phyloP scores from a whole-genome alignment of 92 coral and sea anemone species.

The Porites rus region DNA sequence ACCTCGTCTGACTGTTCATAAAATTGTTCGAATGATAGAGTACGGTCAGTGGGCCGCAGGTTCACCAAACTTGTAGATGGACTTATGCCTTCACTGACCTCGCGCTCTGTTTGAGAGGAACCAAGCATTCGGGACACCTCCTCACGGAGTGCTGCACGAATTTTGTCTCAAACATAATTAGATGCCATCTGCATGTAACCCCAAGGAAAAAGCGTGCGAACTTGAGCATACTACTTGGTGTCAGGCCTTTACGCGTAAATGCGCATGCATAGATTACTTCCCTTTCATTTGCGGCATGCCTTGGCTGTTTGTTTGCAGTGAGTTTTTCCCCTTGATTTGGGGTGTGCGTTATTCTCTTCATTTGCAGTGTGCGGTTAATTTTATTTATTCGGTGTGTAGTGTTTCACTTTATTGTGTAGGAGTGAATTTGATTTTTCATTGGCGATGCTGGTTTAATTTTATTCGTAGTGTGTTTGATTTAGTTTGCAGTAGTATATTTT shows the following conservation, averaged over 20 bases:
- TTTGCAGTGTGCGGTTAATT: too few relatives aligned
- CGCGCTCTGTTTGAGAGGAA: background rate
- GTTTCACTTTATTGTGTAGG: too few relatives aligned
- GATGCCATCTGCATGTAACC: constrained; percentile 27
- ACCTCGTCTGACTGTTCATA: constrained; percentile 56
- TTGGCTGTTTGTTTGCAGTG: background rate
- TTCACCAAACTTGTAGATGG: background rate
- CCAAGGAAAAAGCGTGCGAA: background rate
- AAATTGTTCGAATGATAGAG: constrained; percentile 63
- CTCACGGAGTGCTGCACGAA: constrained; percentile 26
- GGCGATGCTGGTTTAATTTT: too few relatives aligned
- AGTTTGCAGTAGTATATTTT: too few relatives aligned
- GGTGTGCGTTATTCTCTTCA: too few relatives aligned
- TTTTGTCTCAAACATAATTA: constrained; percentile 5
- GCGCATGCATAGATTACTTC: constrained; percentile 1
- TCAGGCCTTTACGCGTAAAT: background rate
- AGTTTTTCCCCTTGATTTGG: background rate
- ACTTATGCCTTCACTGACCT: background rate
- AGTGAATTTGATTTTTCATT: too few relatives aligned
- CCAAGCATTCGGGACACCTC: constrained; percentile 40
- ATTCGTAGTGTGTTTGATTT: too few relatives aligned
- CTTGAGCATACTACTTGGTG: background rate
- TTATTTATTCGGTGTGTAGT: too few relatives aligned
- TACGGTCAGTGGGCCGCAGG: constrained; percentile 27
- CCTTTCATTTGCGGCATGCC: background rate